These are phyloP conservation scores for Acanthosepion lycidas DNA, from an alignment of 2,888 invertebrate species.

Conservation along the genomic window DNA sequence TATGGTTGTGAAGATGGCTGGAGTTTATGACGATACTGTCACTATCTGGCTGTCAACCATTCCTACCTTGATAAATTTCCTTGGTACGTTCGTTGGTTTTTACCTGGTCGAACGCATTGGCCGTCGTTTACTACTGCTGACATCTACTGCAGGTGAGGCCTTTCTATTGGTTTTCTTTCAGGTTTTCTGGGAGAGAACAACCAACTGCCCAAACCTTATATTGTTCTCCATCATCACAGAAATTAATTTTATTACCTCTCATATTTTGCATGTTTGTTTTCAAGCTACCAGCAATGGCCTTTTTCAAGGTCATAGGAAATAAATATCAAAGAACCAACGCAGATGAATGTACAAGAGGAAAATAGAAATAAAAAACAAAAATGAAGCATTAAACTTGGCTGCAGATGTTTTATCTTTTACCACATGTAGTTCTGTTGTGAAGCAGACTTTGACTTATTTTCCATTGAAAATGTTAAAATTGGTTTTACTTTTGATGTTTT, in stretches of 20 bases:
- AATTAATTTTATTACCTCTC: neutral
- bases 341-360: too few species aligned
- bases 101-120: constrained; percentile 39
- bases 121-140: neutral
- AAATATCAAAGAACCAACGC: too few species aligned
- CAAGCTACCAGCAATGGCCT: neutral
- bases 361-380: too few species aligned
- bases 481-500: too few species aligned
- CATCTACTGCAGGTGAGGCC: constrained; percentile 6
- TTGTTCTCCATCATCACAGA: neutral
- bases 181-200: too few species aligned
- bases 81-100: neutral
- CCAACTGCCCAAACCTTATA: neutral
- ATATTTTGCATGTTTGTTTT: too few species aligned
- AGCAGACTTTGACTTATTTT: too few species aligned
- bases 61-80: constrained; percentile 37
- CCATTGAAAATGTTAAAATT: too few species aligned
- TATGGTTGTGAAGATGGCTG: constrained; percentile 35
- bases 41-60: constrained; percentile 35
- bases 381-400: too few species aligned
- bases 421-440: too few species aligned
- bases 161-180: neutral
- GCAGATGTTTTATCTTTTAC: too few species aligned
- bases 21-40: neutral
- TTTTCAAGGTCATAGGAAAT: neutral